Conservation (phyloP, 2,113 vertebrate species). For the Probosciger aterrimus region DNA sequence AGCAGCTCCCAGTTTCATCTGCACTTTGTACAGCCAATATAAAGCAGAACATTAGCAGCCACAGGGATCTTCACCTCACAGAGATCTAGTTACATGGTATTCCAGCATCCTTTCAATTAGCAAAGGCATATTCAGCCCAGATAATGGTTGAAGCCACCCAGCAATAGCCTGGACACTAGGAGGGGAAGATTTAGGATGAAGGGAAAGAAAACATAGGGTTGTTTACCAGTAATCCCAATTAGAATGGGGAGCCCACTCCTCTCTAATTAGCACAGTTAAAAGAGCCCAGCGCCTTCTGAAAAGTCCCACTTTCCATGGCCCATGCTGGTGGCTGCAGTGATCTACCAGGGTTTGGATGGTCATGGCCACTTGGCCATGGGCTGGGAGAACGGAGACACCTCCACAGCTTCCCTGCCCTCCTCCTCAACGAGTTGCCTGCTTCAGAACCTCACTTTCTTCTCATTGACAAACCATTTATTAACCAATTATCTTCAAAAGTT, state of each 20-base stretch:
- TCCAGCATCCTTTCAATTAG: background rate
- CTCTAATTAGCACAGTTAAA: background rate
- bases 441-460: background rate
- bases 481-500: background rate
- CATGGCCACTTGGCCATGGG: accelerated
- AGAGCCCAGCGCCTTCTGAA: background rate
- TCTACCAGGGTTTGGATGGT: background rate
- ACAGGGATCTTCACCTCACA: background rate
- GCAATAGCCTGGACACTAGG: background rate
- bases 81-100: background rate
- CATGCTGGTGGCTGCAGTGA: background rate
- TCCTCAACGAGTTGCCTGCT: background rate
- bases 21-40: background rate
- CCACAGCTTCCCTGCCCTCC: background rate
- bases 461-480: background rate
- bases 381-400: background rate
- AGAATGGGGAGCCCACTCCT: background rate
- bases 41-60: background rate
- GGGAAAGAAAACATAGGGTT: background rate
- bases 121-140: background rate
- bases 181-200: background rate
- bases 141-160: background rate
- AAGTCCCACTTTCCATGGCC: background rate
- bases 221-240: conserved; percentile 12
- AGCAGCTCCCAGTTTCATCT: background rate